Evolutionary conservation across 1,140 invertebrate species (phyloP).

Genomic region (Drosophila quadrilineata): DNA sequence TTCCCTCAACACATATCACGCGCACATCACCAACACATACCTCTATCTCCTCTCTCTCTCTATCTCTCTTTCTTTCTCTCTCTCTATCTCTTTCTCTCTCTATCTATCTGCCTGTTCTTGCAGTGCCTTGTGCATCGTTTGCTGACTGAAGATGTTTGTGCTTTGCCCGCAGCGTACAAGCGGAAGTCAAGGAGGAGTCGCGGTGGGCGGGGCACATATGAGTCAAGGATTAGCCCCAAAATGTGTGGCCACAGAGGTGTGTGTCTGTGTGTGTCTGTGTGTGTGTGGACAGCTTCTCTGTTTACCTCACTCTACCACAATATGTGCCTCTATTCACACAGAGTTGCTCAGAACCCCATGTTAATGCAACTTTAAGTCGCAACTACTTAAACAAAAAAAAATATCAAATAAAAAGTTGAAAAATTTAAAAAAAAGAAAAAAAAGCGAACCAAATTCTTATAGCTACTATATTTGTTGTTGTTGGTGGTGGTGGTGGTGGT

Average conservation of each 20-base stretch:
- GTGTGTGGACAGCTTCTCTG: not conserved
- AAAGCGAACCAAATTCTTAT: constrained; percentile 44
- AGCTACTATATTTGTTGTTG: constrained; percentile 13
- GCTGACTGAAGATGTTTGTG: constrained; percentile 61
- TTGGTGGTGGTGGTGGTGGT: constrained; percentile 4
- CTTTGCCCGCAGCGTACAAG: constrained; percentile 62
- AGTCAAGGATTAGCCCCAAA: constrained; percentile 54
- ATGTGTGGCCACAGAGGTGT: constrained; percentile 4
- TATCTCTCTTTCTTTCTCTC: too few relatives aligned
- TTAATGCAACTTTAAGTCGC: constrained; percentile 66
- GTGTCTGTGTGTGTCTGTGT: constrained; percentile 15
- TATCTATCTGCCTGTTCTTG: not conserved
- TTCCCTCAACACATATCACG: too few relatives aligned
- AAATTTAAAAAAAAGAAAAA: constrained; percentile 29
- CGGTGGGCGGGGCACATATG: not conserved
- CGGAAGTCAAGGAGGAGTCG: constrained; percentile 10
- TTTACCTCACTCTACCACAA: too few relatives aligned
- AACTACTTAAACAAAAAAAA: too few relatives aligned
- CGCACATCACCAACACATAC: too few relatives aligned
- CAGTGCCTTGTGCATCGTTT: too few relatives aligned
- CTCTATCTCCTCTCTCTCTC: too few relatives aligned
- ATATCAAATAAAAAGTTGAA: constrained; percentile 13
- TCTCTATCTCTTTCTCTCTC: too few relatives aligned
- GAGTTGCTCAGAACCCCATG: constrained; percentile 53
- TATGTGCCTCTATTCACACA: too few relatives aligned